Conservation (phyloP, 1,140 invertebrate genomes). For the Penaeus vannamei region DNA sequence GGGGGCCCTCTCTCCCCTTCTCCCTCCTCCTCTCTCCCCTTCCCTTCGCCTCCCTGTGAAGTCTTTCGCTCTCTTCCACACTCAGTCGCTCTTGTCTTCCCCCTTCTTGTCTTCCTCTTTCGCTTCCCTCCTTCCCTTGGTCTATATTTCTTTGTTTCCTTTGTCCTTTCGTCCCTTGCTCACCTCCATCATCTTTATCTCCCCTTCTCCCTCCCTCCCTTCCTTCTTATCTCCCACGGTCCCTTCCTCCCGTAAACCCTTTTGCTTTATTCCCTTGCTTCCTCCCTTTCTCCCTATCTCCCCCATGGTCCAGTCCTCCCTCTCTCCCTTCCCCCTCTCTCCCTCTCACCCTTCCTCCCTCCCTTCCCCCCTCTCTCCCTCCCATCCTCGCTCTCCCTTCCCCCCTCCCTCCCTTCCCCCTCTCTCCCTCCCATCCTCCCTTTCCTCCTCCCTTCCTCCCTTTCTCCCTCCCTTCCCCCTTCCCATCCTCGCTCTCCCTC, state of each 20-base stretch:
- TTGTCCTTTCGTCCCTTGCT: too few species aligned
- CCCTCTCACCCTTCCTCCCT: slow-evolving; percentile 3
- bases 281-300: neutral
- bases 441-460: neutral
- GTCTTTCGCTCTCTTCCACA: too few species aligned
- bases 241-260: neutral
- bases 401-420: too few species aligned
- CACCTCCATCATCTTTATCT: too few species aligned
- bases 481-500: neutral
- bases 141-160: too few species aligned
- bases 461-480: neutral
- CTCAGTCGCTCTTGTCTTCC: too few species aligned
- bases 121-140: too few species aligned
- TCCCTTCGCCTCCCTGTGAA: too few species aligned
- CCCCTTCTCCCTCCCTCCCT: neutral
- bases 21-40: too few species aligned
- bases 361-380: slow-evolving; percentile 20
- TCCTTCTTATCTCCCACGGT: neutral
- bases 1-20: too few species aligned
- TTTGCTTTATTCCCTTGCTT: neutral
- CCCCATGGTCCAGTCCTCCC: neutral
- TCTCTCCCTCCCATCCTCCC: neutral
- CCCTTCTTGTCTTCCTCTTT: neutral
- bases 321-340: neutral
- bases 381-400: too few species aligned